A percentile compares a stretch with the other conserved stretches of the same genome.
phyloP scores from a whole-genome alignment of 2,888 invertebrate genomes.

The Sinotaia quadrata region DNA sequence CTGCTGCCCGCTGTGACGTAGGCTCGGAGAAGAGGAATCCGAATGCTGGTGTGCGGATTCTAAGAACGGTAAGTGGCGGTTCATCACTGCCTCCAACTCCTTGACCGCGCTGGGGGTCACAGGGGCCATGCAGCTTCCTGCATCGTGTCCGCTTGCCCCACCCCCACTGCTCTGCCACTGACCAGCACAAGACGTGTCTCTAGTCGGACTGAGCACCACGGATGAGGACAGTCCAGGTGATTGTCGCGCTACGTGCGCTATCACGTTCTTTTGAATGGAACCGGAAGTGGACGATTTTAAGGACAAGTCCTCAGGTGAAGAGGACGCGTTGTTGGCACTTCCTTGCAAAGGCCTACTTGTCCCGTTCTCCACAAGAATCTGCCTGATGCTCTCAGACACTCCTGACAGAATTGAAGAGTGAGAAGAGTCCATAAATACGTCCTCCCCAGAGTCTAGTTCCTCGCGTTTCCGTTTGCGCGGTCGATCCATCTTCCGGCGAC shows the following conservation, averaged over 20 bases:
- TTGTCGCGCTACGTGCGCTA: background rate
- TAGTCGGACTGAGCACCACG: background rate
- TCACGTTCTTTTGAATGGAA: background rate
- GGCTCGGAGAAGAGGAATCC: constrained; percentile 82
- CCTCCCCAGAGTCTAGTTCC: constrained; percentile 29
- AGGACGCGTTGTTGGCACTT: background rate
- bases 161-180: constrained; percentile 2
- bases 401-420: constrained; percentile 47
- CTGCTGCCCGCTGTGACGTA: background rate
- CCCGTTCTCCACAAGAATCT: background rate
- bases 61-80: constrained; percentile 83
- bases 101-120: constrained; percentile 79
- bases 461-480: constrained; percentile 65
- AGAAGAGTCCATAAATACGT: constrained; percentile 16
- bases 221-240: background rate
- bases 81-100: constrained; percentile 96
- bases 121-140: background rate
- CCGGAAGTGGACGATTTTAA: constrained; percentile 5
- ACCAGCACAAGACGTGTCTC: constrained; percentile 3
- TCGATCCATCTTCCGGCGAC: constrained; percentile 69
- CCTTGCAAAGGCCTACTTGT: background rate
- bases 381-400: constrained; percentile 39
- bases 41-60: constrained; percentile 70
- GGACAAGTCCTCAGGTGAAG: constrained; percentile 35
- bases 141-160: background rate